Base-by-base conservation (phyloP, 2,113 vertebrate genomes). In the Anguilla japonica region DNA sequence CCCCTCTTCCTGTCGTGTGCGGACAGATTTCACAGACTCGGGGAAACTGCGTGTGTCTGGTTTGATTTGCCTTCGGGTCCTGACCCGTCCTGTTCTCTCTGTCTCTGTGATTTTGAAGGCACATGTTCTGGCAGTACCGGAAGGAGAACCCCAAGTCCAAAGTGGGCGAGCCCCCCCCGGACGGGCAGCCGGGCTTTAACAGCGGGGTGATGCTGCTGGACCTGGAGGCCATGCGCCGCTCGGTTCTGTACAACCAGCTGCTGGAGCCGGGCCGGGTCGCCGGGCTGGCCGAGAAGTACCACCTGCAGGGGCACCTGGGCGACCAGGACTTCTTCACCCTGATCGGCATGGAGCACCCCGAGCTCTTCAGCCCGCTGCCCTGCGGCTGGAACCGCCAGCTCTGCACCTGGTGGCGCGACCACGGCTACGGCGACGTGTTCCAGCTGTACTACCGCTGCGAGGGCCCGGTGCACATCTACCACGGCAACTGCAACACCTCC, bases 251-350 rank as follows among this genome's bases (percentile, higher is more conserved):
- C 89, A 95, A 97, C 91, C 94, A 92, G 88, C 95, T 99, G 46
- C 91, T 99, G 90, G 94, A 99, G 89, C 97, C 97, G 0, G 84
- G 87, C 0, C 91, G 88, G 3, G 96, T 99, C 67, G 96, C 95
- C 88, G 95, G 93, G 71, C 95, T 99, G 71, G 95, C 98, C 0
- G 95, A 97, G 82, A 97, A 97, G 91, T 99, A 98, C 93, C 97
- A 93, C 93, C 99, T 99, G 93, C 96, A 95, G 81, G 98, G 98
- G 20, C 98, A 99, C 92, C 96, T 99, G 0, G 98, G 98, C 0
- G 98, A 99, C 92, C 98, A 99, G 93, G 98, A 99, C 95, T 99
- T 99, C 94, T 99, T 99, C 92, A 98, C 97, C 46, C 97, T 99
- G 97, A 97, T 97, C 0, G 97, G 98, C 89, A 99, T 99, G 98